Evolutionary conservation across 2,888 invertebrate species (phyloP), one percentile per base, ranked within the genome.

Genomic region (Trimorus sp.): DNA sequence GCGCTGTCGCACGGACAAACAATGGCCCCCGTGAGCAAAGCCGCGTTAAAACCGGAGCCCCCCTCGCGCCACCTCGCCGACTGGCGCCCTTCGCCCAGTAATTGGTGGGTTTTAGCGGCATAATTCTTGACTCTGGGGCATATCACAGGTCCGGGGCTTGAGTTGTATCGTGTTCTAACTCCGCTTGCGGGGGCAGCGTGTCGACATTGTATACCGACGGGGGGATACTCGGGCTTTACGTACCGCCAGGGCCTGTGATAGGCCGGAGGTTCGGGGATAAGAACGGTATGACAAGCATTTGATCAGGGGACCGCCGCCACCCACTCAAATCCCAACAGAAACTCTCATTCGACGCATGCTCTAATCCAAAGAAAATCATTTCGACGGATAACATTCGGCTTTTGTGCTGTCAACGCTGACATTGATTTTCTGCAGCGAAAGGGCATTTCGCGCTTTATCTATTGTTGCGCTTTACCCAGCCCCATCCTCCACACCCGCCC

Each of bases 231-330:
- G 84, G 84, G 88, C 88, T 89, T 88, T 88, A 85, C 89, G 87
- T 84, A 86, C 86, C 87, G 76, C 71, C 80, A 58, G 85, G 85
- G 84, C 84, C 84, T 83, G 84, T 84, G 87, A 88, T 88, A 87
- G 87, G 85, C 86, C 87, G 82, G 83, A 81, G 85, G 88, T 87
- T 88, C 87, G 88, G 88, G 86, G 88, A 86, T 85, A 86, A 87
- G 88, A 89, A 89, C 89, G 90, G 89, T 89, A 90, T 89, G 90
- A 90, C 89, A 90, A 89, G 90, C 89, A 89, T 90, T 90, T 90
- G 90, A 90, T 88, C 90, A 89, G 89, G 89, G 89, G 88, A 87
- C 89, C 89, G 87, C 87, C 86, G 84, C 89, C 90, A 89, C 90
- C 89, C 90, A 89, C 90, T 87, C 86, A 88, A 90, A 89, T 88